Percentiles rank a stretch among this genome's conserved stretches.
These are phyloP conservation scores for Tenthredo amoena DNA, from an alignment of 2,888 invertebrate species.

Conservation along the genomic window DNA sequence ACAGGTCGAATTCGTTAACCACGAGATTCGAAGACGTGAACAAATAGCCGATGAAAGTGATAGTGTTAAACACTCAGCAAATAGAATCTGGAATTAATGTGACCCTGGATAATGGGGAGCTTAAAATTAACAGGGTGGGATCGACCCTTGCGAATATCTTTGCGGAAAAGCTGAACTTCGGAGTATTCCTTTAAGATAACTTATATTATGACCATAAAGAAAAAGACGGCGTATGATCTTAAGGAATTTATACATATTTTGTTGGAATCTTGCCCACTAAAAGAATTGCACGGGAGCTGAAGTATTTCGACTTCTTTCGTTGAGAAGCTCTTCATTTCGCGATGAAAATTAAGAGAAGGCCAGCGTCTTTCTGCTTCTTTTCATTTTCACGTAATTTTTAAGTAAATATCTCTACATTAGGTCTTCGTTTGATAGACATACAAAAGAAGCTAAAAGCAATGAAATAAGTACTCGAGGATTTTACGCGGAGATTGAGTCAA, in stretches of 20 bases:
- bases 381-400: neutral
- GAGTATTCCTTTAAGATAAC: no score
- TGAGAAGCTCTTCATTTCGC: no score
- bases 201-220: no score
- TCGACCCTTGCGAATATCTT: neutral
- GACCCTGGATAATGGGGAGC: neutral
- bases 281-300: no score
- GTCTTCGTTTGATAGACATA: neutral
- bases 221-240: no score
- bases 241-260: no score
- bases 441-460: neutral
- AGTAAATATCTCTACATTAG: neutral
- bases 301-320: no score
- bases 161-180: conserved; percentile 9
- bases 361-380: neutral
- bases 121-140: neutral
- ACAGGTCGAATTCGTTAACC: neutral
- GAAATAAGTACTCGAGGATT: neutral
- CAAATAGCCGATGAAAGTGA: conserved; percentile 22
- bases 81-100: neutral
- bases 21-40: neutral
- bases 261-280: no score
- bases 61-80: neutral
- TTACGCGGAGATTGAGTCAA: neutral
- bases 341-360: no score